phyloP scores from a whole-genome alignment of 2,888 invertebrate species.

The Oligia strigilis region DNA sequence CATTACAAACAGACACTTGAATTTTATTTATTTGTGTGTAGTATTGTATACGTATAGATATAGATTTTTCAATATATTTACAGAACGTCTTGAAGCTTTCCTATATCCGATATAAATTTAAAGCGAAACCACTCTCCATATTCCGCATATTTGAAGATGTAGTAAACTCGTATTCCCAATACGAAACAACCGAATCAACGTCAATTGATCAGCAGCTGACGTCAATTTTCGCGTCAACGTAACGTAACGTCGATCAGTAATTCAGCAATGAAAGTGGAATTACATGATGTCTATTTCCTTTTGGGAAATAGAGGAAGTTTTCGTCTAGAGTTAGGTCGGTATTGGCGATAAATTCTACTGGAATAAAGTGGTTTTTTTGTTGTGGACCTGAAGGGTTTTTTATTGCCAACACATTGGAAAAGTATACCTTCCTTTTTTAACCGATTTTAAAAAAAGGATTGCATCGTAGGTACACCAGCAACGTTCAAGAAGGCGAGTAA shows the following conservation, averaged over 20 bases:
- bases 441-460: too few relatives aligned
- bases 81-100: too few relatives aligned
- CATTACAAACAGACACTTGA: too few relatives aligned
- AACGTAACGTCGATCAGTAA: conserved; percentile 33
- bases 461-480: too few relatives aligned
- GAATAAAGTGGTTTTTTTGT: not conserved
- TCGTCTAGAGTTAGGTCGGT: conserved; percentile 1
- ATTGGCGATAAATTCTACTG: not conserved
- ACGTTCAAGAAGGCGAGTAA: too few relatives aligned
- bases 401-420: not conserved
- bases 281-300: conserved; percentile 49
- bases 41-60: too few relatives aligned
- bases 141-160: not conserved
- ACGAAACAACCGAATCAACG: conserved; percentile 28
- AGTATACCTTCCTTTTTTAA: not conserved
- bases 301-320: conserved; percentile 43
- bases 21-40: too few relatives aligned
- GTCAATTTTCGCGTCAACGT: conserved; percentile 34
- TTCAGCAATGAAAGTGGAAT: conserved; percentile 31
- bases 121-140: not conserved
- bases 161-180: conserved; percentile 13
- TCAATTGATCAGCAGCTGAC: conserved; percentile 30
- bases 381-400: not conserved
- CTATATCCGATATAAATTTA: not conserved
- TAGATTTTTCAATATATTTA: too few relatives aligned